These are phyloP conservation scores for Mola mola DNA, from an alignment of 2,113 vertebrate species.

Conservation along the genomic window DNA sequence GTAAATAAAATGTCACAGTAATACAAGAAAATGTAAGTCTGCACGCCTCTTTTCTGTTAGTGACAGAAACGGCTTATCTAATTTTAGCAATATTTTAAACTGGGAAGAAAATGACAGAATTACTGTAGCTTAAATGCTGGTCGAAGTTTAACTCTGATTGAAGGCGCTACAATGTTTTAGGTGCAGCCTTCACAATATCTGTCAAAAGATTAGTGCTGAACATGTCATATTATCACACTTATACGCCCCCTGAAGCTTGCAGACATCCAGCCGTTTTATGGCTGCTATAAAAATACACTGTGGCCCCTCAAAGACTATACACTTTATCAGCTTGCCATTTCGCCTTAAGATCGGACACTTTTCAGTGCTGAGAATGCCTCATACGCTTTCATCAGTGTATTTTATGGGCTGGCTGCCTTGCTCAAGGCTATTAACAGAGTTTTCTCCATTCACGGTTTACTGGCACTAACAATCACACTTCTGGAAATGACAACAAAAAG, in stretches of 20 bases:
- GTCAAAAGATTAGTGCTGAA: neutral
- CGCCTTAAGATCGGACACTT: constrained; percentile 24
- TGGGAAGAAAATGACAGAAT: neutral
- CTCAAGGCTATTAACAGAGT: constrained; percentile 28
- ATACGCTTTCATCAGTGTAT: constrained; percentile 5
- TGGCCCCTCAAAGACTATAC: constrained; percentile 14
- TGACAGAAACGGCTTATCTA: constrained; percentile 1
- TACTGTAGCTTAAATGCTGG: neutral
- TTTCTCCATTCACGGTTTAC: constrained; percentile 5
- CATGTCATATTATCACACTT: constrained; percentile 19
- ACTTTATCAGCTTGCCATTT: constrained; percentile 14
- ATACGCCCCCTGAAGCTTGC: constrained; percentile 2
- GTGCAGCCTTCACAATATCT: neutral
- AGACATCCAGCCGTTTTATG: constrained; percentile 10
- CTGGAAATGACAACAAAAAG: neutral
- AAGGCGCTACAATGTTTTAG: neutral
- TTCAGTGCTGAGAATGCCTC: constrained; percentile 33
- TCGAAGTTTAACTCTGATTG: constrained; percentile 8
- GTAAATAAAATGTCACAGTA: constrained; percentile 34
- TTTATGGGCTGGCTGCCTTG: constrained; percentile 42
- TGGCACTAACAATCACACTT: constrained; percentile 9
- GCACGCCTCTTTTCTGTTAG: neutral
- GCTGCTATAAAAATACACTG: neutral
- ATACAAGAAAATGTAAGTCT: constrained; percentile 10
- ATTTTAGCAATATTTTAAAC: constrained; percentile 9